A percentile compares a stretch with the other conserved stretches of the same genome.
These are phyloP conservation scores for Hanleya hanleyi DNA, from an alignment of 2,888 invertebrate species.

Conservation along the genomic window DNA sequence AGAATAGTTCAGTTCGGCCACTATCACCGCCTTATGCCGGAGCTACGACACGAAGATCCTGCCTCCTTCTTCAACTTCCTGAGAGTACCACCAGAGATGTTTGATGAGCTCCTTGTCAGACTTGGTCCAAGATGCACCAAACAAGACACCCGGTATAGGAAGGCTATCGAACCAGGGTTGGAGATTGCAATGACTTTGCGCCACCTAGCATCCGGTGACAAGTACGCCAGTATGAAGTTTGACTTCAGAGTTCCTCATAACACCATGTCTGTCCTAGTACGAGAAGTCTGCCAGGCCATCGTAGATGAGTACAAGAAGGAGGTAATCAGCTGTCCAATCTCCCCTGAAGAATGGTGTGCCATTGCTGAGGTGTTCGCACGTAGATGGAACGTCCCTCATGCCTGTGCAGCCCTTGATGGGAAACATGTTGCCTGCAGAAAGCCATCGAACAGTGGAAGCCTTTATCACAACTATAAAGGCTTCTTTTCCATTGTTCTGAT, in stretches of 20 bases:
- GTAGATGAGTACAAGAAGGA: constrained; percentile 29
- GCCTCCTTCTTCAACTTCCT: background rate
- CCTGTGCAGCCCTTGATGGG: constrained; percentile 46
- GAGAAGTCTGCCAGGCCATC: constrained; percentile 40
- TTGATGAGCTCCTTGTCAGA: background rate
- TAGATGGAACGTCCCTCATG: constrained; percentile 47
- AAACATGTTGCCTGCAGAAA: constrained; percentile 42
- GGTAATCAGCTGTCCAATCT: background rate
- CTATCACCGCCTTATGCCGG: background rate
- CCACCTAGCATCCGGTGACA: constrained; percentile 37
- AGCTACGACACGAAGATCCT: background rate
- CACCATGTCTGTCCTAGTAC: constrained; percentile 34
- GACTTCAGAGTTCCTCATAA: constrained; percentile 41
- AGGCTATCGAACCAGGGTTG: constrained; percentile 18
- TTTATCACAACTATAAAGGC: constrained; percentile 45
- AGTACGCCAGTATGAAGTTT: constrained; percentile 34
- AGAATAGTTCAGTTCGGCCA: background rate
- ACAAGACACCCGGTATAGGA: background rate
- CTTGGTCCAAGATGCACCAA: background rate
- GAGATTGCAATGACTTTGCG: constrained; percentile 35
- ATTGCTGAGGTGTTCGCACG: constrained; percentile 34
- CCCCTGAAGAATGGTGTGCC: background rate
- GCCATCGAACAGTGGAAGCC: constrained; percentile 37
- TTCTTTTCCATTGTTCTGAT: constrained; percentile 40
- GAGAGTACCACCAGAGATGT: background rate